phyloP scores from a whole-genome alignment of 2,888 invertebrate genomes.

The Opisthograptis luteolata region DNA sequence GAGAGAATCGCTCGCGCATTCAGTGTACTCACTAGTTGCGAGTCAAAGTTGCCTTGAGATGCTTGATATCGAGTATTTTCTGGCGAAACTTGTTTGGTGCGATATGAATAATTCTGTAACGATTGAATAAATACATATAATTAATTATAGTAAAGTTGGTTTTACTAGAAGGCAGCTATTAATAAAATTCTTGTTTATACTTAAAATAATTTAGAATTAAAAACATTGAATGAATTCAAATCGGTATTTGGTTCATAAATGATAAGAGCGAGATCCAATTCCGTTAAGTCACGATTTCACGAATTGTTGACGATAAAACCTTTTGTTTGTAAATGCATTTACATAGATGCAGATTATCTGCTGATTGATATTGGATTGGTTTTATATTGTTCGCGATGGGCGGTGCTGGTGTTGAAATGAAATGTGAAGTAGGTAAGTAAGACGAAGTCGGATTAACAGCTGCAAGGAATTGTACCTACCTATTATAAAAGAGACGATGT shows the following conservation, averaged over 20 bases:
- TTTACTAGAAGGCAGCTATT: too few species aligned
- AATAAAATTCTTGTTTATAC: not conserved
- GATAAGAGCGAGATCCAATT: constrained; percentile 7
- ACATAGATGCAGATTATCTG: constrained; percentile 17
- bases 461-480: too few species aligned
- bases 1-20: constrained; percentile 43
- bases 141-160: too few species aligned
- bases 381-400: constrained; percentile 16
- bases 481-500: too few species aligned
- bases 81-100: constrained; percentile 10
- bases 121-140: not conserved
- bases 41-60: not conserved
- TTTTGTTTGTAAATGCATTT: constrained; percentile 28
- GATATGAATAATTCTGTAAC: constrained; percentile 13
- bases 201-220: not conserved
- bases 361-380: constrained; percentile 12
- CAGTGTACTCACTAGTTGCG: constrained; percentile 21
- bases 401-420: constrained; percentile 6
- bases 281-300: constrained; percentile 15
- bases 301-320: constrained; percentile 1
- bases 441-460: too few species aligned
- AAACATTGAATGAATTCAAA: not conserved
- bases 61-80: constrained; percentile 4
- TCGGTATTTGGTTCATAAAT: not conserved
- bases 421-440: not conserved